Base-by-base conservation (phyloP, 2,888 invertebrate species). In the Branchipolynoe longqiensis region DNA sequence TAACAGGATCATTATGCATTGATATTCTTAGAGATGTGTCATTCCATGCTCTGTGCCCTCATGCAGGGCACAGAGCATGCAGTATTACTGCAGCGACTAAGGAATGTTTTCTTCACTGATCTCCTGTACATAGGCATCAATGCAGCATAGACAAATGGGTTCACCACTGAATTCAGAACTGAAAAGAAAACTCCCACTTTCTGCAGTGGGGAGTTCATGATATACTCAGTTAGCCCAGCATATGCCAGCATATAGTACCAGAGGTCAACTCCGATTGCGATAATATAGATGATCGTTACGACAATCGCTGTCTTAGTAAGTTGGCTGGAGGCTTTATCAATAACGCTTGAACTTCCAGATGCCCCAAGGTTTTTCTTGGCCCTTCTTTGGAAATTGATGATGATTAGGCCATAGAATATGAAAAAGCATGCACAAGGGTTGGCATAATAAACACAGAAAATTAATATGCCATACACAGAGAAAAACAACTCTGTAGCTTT, bases 161-260 rank as follows among this genome's bases (percentile, higher is more conserved):
- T 83, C 2, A 31, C 83, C n/a, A 83, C 59, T n/a, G 83, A 41
- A 28, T 83, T 83, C 0, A 59, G 12, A 3, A 62, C 59, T 0
- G 83, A n/a, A 2, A 83, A 38, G 25, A 83, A 83, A 4, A 83
- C 38, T 4, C 62, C 36, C 18, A 62, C 38, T 38, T 83, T 83
- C 40, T 83, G 83, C 33, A 83, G 38, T 14, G 83, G 38, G 1
- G 83, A 62, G 40, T 83, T 83, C 6, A 59, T 38, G 0, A 83
- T 38, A 40, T 62, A 83, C 4, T 36, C 6, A 59, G 38, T n/a
- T 22, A 59, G 22, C 1, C 83, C 83, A 38, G 48, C 25, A 36
- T 62, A 40, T 38, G 59, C 62, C 4, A 83, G 28, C 6, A 59
- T 33, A 40, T 83, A 83, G 28, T 62, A 83, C 83, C 83, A 83